Evolutionary conservation across 2,797 vertebrate species (phyloP).

Genomic region (Pangasius larnaudii): DNA sequence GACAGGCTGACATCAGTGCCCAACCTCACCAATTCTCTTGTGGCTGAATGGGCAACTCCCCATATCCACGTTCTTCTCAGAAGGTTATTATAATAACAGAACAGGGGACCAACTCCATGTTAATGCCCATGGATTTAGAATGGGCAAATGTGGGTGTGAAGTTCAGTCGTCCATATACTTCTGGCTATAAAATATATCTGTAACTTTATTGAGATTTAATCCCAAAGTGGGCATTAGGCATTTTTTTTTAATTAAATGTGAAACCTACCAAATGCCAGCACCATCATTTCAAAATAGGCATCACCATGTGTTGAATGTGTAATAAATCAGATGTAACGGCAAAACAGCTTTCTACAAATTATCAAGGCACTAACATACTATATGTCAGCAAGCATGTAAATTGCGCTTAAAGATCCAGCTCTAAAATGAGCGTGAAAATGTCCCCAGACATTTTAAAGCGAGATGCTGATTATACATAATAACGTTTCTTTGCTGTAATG

Average conservation of each 20-base stretch:
- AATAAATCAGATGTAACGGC: neutral
- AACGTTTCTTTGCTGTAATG: slow-evolving; percentile 15
- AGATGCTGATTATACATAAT: slow-evolving; percentile 23
- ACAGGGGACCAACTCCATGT: neutral
- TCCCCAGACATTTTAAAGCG: slow-evolving; percentile 7
- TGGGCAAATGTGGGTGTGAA: neutral
- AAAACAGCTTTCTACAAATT: neutral
- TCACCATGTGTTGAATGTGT: no score
- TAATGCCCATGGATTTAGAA: neutral
- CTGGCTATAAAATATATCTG: no score
- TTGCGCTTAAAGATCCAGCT: neutral
- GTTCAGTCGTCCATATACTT: neutral
- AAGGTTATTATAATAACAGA: neutral
- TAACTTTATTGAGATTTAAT: no score
- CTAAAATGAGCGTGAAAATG: neutral
- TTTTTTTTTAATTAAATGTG: no score
- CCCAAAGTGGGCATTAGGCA: no score
- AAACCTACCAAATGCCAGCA: no score
- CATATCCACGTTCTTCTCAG: neutral
- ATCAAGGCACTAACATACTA: neutral
- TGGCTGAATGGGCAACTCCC: neutral
- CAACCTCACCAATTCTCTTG: neutral
- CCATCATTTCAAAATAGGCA: no score
- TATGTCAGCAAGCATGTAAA: slow-evolving; percentile 12
- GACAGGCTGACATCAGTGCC: no score